These are phyloP conservation scores for Paradoxurus hermaphroditus DNA, from an alignment of 2,113 vertebrate species.

Conservation along the genomic window DNA sequence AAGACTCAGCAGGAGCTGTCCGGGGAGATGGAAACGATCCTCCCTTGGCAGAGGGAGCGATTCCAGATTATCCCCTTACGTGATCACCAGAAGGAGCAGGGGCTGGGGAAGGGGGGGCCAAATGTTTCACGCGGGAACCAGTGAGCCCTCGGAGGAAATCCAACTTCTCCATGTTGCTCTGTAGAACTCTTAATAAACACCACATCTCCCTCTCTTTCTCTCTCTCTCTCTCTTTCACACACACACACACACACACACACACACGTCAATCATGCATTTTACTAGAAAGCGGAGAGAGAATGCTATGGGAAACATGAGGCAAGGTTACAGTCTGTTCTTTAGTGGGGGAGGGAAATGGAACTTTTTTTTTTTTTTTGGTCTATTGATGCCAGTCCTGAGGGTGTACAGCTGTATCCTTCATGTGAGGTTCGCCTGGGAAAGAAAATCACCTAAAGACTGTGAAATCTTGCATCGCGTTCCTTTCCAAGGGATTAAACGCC, in stretches of 20 bases:
- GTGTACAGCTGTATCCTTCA: neutral
- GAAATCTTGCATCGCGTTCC: neutral
- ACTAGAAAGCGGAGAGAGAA: neutral
- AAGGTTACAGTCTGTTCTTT: neutral
- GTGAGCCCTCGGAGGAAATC: neutral
- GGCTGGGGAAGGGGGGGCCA: neutral
- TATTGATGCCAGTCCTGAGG: neutral
- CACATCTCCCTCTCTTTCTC: neutral
- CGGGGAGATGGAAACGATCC: neutral
- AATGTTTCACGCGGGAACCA: neutral
- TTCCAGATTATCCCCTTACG: neutral
- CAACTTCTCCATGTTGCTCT: neutral
- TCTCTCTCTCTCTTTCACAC: neutral
- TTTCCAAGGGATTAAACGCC: conserved; percentile 6
- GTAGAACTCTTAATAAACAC: neutral
- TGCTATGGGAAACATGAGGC: neutral
- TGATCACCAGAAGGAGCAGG: neutral
- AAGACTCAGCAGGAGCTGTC: neutral
- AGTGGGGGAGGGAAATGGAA: neutral
- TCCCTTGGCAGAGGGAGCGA: neutral
- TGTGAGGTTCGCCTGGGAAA: conserved; percentile 16
- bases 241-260: neutral
- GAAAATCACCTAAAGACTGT: conserved; percentile 1
- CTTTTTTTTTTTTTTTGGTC: neutral
- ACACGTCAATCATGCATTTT: neutral